phyloP scores from a whole-genome alignment of 2,113 vertebrate genomes.

The Eidolon helvum region DNA sequence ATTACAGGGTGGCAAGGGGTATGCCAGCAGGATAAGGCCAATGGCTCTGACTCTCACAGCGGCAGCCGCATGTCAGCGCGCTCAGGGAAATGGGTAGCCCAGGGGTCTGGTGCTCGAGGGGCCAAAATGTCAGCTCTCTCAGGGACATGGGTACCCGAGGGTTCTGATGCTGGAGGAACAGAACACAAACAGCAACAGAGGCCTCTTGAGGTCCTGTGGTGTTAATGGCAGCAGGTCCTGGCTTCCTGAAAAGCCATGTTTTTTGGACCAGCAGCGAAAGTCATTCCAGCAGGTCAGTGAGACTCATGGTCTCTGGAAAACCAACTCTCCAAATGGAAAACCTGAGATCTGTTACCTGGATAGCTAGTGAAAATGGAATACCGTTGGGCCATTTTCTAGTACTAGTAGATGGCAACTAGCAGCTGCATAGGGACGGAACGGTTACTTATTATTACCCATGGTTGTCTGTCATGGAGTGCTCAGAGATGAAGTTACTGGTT shows the following conservation, averaged over 20 bases:
- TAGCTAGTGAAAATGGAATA: background rate
- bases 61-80: background rate
- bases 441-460: background rate
- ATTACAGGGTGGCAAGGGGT: background rate
- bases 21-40: too few species aligned
- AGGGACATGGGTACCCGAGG: background rate
- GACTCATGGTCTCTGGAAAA: background rate
- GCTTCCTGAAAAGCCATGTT: background rate
- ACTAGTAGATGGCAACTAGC: background rate
- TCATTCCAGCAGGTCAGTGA: background rate
- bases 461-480: background rate
- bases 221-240: too few species aligned
- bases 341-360: background rate
- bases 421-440: background rate
- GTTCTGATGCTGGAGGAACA: background rate
- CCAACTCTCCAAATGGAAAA: background rate
- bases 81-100: background rate
- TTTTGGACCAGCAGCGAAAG: background rate
- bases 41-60: background rate
- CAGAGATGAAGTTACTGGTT: background rate
- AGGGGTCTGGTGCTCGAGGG: background rate
- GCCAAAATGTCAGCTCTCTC: background rate
- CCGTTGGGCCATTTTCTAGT: background rate
- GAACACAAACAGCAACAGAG: background rate
- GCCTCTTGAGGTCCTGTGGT: background rate